Evolutionary conservation across 2,797 vertebrate genomes (phyloP).

Genomic region (Channa striata): DNA sequence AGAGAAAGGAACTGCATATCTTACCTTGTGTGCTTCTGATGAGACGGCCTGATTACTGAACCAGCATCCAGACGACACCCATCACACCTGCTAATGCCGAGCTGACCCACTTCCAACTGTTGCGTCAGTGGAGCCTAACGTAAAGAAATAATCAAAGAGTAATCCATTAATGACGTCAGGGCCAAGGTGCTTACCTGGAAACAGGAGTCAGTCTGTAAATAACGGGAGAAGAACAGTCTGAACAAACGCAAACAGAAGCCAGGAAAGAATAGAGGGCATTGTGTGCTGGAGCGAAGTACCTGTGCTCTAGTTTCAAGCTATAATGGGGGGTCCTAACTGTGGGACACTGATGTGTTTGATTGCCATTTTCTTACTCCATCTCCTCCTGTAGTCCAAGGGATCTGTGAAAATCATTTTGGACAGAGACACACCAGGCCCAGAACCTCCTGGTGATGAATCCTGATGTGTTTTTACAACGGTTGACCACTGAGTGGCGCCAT

Average conservation of each 20-base stretch:
- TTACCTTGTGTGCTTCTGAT: conserved; percentile 34
- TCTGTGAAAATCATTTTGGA: too few species aligned
- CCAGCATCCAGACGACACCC: conserved; percentile 30
- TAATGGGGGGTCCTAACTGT: neutral
- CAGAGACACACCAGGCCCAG: too few species aligned
- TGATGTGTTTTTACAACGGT: too few species aligned
- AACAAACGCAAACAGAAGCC: neutral
- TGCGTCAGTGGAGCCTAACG: conserved; percentile 12
- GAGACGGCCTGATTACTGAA: conserved; percentile 36
- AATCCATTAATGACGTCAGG: conserved; percentile 58
- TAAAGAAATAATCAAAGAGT: conserved; percentile 49
- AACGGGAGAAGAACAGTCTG: neutral
- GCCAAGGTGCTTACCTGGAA: conserved; percentile 10
- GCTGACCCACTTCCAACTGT: conserved; percentile 56
- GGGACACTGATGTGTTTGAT: neutral
- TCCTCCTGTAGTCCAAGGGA: too few species aligned
- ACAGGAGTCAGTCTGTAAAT: neutral
- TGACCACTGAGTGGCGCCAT: too few species aligned
- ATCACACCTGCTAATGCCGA: conserved; percentile 53
- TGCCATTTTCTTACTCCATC: too few species aligned
- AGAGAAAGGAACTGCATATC: conserved; percentile 39
- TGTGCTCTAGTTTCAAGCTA: neutral
- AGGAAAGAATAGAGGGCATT: neutral
- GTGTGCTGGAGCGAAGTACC: neutral
- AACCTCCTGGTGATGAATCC: too few species aligned